Evolutionary conservation across 2,113 vertebrate genomes (phyloP).

Genomic region (Castor canadensis): DNA sequence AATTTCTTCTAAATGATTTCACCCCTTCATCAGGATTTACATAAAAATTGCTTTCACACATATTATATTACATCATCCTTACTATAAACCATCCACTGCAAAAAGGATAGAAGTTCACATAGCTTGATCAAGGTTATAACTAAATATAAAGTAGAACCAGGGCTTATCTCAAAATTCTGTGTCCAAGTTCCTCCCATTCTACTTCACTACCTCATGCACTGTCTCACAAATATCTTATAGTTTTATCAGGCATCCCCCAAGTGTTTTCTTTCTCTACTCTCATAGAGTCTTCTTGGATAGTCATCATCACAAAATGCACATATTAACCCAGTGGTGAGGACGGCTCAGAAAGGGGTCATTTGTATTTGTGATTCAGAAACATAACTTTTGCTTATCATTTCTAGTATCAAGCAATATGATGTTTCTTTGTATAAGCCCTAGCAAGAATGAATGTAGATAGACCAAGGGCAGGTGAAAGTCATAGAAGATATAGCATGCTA

Average conservation of each 20-base stretch:
- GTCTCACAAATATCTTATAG: neutral
- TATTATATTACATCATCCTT: neutral
- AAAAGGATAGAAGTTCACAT: neutral
- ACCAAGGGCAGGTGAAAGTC: neutral
- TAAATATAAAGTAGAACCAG: neutral
- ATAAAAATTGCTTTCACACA: neutral
- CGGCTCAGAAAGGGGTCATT: neutral
- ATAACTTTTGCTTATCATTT: neutral
- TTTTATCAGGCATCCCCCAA: neutral
- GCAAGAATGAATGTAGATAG: neutral
- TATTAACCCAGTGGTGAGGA: neutral
- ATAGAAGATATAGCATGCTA: neutral
- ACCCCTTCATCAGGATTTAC: neutral
- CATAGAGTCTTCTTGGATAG: neutral
- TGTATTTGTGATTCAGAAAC: neutral
- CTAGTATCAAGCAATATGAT: neutral
- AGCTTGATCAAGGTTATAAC: neutral
- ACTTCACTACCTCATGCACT: neutral
- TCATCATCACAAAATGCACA: neutral
- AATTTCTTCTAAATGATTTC: neutral
- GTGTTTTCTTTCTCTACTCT: neutral
- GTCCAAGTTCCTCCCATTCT: neutral
- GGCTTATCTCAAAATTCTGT: neutral
- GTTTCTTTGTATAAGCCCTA: neutral
- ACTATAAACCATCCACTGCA: neutral